Evolutionary conservation across 2,113 vertebrate species (phyloP).

Genomic region (Pagrus major): DNA sequence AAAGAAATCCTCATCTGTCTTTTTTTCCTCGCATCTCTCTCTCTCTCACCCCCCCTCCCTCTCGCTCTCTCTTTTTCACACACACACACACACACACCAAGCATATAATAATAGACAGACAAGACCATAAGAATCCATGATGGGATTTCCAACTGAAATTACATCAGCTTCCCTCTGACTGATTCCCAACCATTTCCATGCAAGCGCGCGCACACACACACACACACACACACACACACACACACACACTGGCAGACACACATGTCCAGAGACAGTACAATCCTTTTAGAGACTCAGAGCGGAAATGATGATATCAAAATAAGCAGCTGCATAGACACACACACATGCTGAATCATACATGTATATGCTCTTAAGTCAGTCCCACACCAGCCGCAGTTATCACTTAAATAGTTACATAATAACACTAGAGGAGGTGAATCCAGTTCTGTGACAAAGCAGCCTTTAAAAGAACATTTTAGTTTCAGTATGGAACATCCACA

Average conservation of each 20-base stretch:
- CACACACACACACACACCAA: not conserved
- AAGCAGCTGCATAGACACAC: not conserved
- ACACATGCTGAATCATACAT: not conserved
- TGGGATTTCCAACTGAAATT: constrained; percentile 63
- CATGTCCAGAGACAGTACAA: constrained; percentile 9
- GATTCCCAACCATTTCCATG: constrained; percentile 2
- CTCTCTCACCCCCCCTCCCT: not conserved
- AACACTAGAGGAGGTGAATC: not conserved
- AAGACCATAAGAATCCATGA: constrained; percentile 56
- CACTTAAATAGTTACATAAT: not conserved
- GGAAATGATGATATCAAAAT: constrained; percentile 34
- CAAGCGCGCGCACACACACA: not conserved
- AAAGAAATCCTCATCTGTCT: constrained; percentile 2
- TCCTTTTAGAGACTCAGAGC: constrained; percentile 22
- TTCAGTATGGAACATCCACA: not conserved
- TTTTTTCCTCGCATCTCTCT: not conserved
- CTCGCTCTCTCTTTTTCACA: not conserved
- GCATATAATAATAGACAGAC: constrained; percentile 49
- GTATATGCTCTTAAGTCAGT: not conserved
- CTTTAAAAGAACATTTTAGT: not conserved
- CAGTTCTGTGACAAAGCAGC: not conserved
- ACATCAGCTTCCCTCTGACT: constrained; percentile 55
- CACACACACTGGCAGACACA: not conserved
- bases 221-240: not conserved
- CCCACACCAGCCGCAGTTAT: not conserved